Conservation (phyloP, 2,113 vertebrate species). For the Nothobranchius kuhntae region DNA sequence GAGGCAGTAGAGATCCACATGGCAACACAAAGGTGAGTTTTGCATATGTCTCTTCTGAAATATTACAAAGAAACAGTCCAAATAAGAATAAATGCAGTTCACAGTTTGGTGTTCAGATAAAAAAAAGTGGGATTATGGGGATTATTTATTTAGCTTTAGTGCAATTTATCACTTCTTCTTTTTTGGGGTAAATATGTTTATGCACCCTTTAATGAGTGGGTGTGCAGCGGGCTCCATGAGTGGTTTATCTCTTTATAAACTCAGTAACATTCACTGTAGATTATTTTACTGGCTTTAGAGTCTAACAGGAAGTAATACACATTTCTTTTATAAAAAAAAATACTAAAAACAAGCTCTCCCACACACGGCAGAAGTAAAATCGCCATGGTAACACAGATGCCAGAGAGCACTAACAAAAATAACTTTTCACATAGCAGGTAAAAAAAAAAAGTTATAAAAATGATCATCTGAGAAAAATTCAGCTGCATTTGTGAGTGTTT, state of each 20-base stretch:
- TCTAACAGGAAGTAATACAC: not conserved
- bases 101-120: too few species aligned
- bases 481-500: not conserved
- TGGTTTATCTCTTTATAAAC: not conserved
- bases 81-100: not conserved
- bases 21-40: too few species aligned
- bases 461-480: not conserved
- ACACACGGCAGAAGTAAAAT: not conserved
- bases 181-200: not conserved
- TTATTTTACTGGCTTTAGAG: not conserved
- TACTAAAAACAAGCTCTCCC: not conserved
- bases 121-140: too few species aligned
- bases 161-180: too few species aligned
- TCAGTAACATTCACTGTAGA: not conserved
- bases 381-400: not conserved
- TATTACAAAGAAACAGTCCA: slow-evolving; percentile 1
- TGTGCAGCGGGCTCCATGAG: not conserved
- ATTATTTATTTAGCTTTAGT: too few species aligned
- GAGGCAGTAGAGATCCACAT: too few species aligned
- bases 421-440: not conserved
- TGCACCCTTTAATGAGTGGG: not conserved
- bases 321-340: not conserved
- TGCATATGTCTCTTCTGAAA: too few species aligned
- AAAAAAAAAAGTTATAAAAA: not conserved
- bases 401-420: not conserved